Conservation (phyloP, 2,888 invertebrate species). For the Drosophila setosimentum region DNA sequence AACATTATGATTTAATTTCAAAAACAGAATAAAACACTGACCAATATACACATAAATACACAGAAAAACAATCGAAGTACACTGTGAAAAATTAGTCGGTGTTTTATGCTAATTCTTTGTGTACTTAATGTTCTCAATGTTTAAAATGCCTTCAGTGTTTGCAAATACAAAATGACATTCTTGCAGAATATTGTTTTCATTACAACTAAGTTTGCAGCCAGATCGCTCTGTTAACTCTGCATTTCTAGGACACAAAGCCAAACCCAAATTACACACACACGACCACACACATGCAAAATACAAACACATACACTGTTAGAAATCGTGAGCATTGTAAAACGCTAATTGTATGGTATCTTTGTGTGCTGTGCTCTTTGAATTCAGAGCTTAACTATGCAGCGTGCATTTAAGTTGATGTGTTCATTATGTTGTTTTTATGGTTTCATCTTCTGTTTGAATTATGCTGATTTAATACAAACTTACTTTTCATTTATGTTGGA, state of each 20-base stretch:
- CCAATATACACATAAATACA: conserved; percentile 23
- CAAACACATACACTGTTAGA: conserved; percentile 28
- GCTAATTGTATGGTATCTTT: conserved; percentile 69
- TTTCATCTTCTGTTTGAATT: conserved; percentile 52
- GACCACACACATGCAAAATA: conserved; percentile 21
- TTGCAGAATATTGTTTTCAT: conserved; percentile 63
- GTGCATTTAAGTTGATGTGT: conserved; percentile 54
- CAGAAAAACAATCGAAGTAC: conserved; percentile 35
- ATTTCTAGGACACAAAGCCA: conserved; percentile 30
- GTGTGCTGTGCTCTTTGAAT: conserved; percentile 63
- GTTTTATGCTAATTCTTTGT: conserved; percentile 79
- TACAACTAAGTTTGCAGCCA: conserved; percentile 54
- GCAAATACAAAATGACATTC: conserved; percentile 65
- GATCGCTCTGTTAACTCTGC: conserved; percentile 47
- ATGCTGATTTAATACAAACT: conserved; percentile 56
- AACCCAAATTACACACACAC: conserved; percentile 20
- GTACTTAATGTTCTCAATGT: conserved; percentile 79
- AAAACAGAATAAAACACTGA: conserved; percentile 15
- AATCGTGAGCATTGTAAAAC: conserved; percentile 40
- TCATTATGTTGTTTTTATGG: conserved; percentile 33
- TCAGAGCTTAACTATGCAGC: conserved; percentile 64
- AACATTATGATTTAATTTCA: conserved; percentile 35
- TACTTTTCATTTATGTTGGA: conserved; percentile 51
- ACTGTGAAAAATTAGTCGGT: conserved; percentile 70
- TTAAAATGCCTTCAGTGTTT: conserved; percentile 78